Percentiles rank a stretch among this genome's conserved stretches.
Conservation (phyloP, 1,140 invertebrate genomes). For the Zaprionus inermis region DNA sequence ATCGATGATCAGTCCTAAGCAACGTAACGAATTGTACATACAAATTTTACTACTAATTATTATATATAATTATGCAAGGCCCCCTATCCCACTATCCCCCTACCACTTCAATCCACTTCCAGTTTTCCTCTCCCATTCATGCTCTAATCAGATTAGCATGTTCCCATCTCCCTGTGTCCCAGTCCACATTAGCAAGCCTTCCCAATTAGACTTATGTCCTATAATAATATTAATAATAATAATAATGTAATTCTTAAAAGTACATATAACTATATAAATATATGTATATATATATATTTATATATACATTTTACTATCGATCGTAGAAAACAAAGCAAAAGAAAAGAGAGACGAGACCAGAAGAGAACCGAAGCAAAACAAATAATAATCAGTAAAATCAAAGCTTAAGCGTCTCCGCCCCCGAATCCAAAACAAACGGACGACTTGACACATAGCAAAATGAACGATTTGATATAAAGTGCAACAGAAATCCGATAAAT, state of each 20-base stretch:
- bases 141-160: conserved; percentile 23
- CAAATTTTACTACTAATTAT: conserved; percentile 81
- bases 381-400: conserved; percentile 8
- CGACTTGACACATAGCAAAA: conserved; percentile 9
- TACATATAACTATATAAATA: conserved; percentile 76
- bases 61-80: conserved; percentile 71
- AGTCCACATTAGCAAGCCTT: conserved; percentile 42
- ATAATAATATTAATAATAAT: conserved; percentile 60
- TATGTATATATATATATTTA: conserved; percentile 67
- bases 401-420: not conserved
- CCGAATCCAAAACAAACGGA: not conserved
- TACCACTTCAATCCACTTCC: not conserved
- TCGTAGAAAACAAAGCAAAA: conserved; percentile 70
- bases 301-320: conserved; percentile 82
- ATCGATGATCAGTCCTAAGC: conserved; percentile 86
- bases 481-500: conserved; percentile 48
- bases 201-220: conserved; percentile 77
- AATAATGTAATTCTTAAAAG: conserved; percentile 81
- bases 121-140: not conserved
- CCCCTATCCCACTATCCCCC: conserved; percentile 12
- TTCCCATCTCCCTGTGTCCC: conserved; percentile 18
- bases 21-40: conserved; percentile 81
- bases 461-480: conserved; percentile 35
- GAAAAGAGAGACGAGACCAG: conserved; percentile 1
- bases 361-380: conserved; percentile 5